Percentiles rank a stretch among this genome's conserved stretches.
These are phyloP conservation scores for Microcebus lehilahytsara DNA, from an alignment of 2,113 vertebrate species.

Conservation along the genomic window DNA sequence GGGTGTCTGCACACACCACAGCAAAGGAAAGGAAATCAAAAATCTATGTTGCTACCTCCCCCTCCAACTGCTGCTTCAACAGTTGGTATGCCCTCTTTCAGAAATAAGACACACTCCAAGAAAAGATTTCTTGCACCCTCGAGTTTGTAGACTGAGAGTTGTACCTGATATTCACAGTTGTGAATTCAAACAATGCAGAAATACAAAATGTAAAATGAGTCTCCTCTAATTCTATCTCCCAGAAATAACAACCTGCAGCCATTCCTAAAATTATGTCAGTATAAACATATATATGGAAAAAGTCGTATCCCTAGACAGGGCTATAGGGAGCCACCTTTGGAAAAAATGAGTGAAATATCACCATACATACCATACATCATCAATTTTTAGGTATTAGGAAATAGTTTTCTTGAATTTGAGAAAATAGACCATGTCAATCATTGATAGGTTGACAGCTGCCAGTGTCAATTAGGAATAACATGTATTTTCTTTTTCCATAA, in stretches of 20 bases:
- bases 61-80: neutral
- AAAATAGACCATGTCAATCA: neutral
- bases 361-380: neutral
- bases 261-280: neutral
- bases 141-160: neutral
- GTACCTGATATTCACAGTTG: neutral
- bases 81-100: neutral
- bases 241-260: neutral
- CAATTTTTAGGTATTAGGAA: neutral
- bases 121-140: neutral
- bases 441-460: neutral
- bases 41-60: fast-evolving
- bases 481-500: neutral
- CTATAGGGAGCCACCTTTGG: neutral
- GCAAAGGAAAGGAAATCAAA: neutral
- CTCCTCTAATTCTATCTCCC: neutral
- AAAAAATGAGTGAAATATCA: neutral
- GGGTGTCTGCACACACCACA: too few relatives aligned
- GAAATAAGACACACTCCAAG: neutral
- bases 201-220: neutral
- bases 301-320: too few relatives aligned
- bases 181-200: neutral
- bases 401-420: neutral
- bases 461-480: neutral
- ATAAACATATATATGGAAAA: fast-evolving